Evolutionary conservation across 2,888 invertebrate species (phyloP), one percentile per base, ranked within the genome.

Genomic region (Drosophila limbata): DNA sequence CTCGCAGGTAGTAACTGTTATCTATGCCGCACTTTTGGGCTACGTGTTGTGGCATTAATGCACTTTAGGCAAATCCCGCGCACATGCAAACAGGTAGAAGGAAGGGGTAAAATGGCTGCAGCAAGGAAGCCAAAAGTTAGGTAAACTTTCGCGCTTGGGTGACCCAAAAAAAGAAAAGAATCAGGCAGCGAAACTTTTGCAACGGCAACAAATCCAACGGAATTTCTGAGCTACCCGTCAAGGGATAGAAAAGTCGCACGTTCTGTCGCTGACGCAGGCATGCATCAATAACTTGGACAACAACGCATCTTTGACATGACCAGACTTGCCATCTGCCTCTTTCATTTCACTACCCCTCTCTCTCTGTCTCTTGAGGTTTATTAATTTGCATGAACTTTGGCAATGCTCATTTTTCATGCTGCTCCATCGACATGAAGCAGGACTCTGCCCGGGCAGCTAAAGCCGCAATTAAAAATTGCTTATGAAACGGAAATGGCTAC

Each of bases 391-490:
- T 86, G 69, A 86, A 86, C 84, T 86, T 73, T 61, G 52, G 61
- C 72, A 66, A 53, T 67, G 80, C 71, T 86, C 86, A 86, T 84
- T 84, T 88, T 88, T 88, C 89, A 84, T 83, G 61, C 69, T 60
- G 64, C 72, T 42, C 25, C 44, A 35, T n/a, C 50, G 33, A 21
- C 53, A 51, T 50, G 15, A 28, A 28, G 45, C 60, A 35, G 55
- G 40, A 33, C 37, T 69, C 52, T n/a, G 25, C 17, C 37, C 51
- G 51, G 53, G 40, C 74, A 72, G 69, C 82, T 61, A 88, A 86
- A 77, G 75, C 78, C 81, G 78, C 87, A 84, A 84, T 84, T 84
- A 84, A 84, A 88, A 84, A 86, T 86, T 84, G 84, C 89, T 88
- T 84, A 80, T 84, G 83, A 73, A 75, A 79, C 79, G 63, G 83